phyloP scores from a whole-genome alignment of 2,113 vertebrate species.

The Daphoenositta chrysoptera region DNA sequence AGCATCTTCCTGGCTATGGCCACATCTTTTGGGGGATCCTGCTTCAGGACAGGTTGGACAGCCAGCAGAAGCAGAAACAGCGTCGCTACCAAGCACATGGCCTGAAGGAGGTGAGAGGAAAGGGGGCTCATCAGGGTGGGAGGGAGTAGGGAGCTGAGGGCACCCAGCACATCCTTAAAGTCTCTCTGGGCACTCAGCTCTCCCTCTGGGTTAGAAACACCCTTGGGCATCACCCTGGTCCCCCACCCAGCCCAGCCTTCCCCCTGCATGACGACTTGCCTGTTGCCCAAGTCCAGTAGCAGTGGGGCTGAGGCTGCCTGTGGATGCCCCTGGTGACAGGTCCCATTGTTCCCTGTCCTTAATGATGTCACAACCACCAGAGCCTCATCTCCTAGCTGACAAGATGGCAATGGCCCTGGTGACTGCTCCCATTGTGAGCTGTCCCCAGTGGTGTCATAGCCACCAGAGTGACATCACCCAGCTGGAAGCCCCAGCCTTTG shows the following conservation, averaged over 20 bases:
- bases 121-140: neutral
- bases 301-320: neutral
- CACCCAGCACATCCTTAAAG: neutral
- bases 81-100: neutral
- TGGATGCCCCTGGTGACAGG: neutral
- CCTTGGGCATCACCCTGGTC: neutral
- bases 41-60: neutral
- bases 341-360: neutral
- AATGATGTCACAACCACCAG: neutral
- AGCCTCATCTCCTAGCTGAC: neutral
- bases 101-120: neutral
- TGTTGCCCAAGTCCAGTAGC: neutral
- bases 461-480: neutral
- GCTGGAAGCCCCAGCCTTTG: neutral
- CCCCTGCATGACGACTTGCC: neutral
- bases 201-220: neutral
- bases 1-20: neutral
- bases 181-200: neutral
- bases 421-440: neutral
- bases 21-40: neutral
- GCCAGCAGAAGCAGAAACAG: neutral
- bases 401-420: neutral
- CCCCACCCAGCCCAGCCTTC: neutral
- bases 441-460: neutral
- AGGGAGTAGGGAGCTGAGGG: neutral